These are phyloP conservation scores for Alethe castanea DNA, from an alignment of 2,113 vertebrate genomes.

Conservation along the genomic window DNA sequence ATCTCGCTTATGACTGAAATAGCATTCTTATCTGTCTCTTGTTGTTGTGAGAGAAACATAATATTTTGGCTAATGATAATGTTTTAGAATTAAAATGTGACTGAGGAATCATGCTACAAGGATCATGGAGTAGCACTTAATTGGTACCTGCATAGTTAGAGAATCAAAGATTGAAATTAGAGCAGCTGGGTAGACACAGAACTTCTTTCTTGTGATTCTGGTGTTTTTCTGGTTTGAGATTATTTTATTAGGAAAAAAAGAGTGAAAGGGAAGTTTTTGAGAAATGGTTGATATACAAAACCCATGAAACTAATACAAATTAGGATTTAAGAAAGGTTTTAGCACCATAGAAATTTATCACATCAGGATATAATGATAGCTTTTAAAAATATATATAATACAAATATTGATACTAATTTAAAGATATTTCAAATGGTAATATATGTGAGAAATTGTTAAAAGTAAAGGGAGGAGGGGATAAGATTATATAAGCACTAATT, in stretches of 20 bases:
- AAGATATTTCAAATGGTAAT: not conserved
- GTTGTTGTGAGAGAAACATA: not conserved
- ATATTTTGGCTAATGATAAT: not conserved
- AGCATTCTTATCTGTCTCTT: not conserved
- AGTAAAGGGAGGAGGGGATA: not conserved
- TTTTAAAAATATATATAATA: not conserved
- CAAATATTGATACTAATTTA: not conserved
- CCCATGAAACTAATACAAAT: not conserved
- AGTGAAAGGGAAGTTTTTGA: not conserved
- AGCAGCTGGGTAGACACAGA: not conserved
- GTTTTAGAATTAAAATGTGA: not conserved
- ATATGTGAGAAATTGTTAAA: not conserved
- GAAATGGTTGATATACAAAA: not conserved
- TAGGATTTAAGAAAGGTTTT: not conserved
- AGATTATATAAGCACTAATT: not conserved
- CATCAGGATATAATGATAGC: not conserved
- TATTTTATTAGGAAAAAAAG: not conserved
- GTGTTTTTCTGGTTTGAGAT: not conserved
- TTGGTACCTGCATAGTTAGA: not conserved
- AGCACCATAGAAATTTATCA: not conserved
- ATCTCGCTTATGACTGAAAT: not conserved
- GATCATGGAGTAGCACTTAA: not conserved
- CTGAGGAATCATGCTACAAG: not conserved
- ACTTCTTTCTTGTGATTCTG: not conserved
- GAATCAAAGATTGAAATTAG: not conserved